Base-by-base conservation (phyloP, 92 coral and sea anemone species). In the Phymanthus crucifer region DNA sequence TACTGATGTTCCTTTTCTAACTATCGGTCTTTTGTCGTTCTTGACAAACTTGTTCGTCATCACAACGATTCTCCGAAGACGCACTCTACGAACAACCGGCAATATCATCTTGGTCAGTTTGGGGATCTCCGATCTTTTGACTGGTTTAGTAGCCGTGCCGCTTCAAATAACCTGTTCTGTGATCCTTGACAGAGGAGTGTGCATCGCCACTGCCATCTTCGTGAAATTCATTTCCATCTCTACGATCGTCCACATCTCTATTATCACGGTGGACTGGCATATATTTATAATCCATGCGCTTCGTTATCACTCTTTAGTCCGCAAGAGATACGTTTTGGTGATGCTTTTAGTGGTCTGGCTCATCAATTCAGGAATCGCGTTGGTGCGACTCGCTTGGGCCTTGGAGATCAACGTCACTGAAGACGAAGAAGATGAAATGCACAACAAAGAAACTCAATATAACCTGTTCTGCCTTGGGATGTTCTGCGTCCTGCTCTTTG, bases 231-330 rank as follows among this genome's bases (percentile, higher is more conserved):
- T 82, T 19, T 82, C 86, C 23, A 74, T 74, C 73, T 82, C 86
- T 6, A 82, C 86, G 16, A 82, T 82, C 32, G 74, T 82, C 23
- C 86, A 82, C 71, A 82, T 82, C 64, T 64, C 77, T 7, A 57
- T 82, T 27, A 82, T 82, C 37, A 82, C 86, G 1, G 70, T 73
- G 16, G 86, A 82, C 19, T 64, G 86, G 79, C 77, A 82, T n/a
- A 64, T 73, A 43, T 82, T 82, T 24, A 82, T 82, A 31, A 71
- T 74, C 29, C 77, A 82, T 29, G 86, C 86, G 19, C 67, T 82
- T 21, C 72, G 86, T 14, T 82, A 82, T 58, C 75, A 82, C 52
- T 80, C 33, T 12, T 36, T 82, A 61, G 86, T 82, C 7, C 78
- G 86, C 38, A 82, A 74, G 40, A 73, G 80, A 50, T 72, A 75